Conservation (phyloP, 2,113 vertebrate genomes). For the Empidonax traillii region DNA sequence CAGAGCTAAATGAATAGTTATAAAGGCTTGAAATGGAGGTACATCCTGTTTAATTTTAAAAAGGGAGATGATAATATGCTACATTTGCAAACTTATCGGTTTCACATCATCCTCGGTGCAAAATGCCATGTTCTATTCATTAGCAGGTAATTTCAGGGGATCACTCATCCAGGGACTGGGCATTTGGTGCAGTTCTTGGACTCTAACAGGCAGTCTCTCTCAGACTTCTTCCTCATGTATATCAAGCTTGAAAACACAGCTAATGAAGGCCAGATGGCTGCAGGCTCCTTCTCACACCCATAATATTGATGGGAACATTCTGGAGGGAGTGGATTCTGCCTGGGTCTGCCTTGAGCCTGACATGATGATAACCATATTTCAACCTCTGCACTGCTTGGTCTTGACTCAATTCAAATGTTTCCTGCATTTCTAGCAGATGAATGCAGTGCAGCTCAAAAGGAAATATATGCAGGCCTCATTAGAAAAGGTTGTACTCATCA, state of each 20-base stretch:
- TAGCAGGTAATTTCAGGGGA: neutral
- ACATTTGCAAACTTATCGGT: neutral
- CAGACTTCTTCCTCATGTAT: neutral
- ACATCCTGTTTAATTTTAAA: neutral
- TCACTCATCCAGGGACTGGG: neutral
- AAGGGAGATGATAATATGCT: neutral
- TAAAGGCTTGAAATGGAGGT: neutral
- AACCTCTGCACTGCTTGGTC: neutral
- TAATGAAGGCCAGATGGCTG: constrained; percentile 69
- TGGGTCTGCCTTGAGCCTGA: neutral
- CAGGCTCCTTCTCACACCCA: constrained; percentile 45
- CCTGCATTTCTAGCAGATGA: constrained; percentile 34
- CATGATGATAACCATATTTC: constrained; percentile 38
- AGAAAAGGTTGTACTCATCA: constrained; percentile 10
- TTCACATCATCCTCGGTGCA: neutral
- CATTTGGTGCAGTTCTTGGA: constrained; percentile 2
- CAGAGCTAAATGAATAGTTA: neutral
- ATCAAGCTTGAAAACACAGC: constrained; percentile 1
- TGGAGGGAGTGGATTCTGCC: constrained; percentile 2
- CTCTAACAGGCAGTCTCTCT: neutral
- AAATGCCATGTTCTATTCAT: neutral
- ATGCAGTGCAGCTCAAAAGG: constrained; percentile 15
- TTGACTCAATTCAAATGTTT: constrained; percentile 40
- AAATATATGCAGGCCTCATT: constrained; percentile 37
- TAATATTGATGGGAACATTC: constrained; percentile 1